Base-by-base conservation (phyloP, 2,113 vertebrate species). In the Hemiscyllium ocellatum region DNA sequence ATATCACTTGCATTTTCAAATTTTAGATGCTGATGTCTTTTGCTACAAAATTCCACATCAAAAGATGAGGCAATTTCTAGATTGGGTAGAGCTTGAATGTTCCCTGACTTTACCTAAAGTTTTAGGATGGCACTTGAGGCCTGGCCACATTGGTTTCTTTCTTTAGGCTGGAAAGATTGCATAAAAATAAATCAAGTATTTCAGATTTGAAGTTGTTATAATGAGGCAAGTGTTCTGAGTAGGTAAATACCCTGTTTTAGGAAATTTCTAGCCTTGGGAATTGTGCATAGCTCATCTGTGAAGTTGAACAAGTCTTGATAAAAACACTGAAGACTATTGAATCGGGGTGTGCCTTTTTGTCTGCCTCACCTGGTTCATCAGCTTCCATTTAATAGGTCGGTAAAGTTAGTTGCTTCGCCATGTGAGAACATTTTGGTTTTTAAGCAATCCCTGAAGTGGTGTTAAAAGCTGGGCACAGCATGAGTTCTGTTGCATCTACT, bases 331-430 rank as follows among this genome's bases (percentile, higher is more conserved):
- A 19, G 26, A 15, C n/a, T 72, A 70, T 94, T 70, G 66, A 69
- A 94, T 94, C 37, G 50, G 93, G 93, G 93, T 72, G 93, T 94
- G 68, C 72, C 93, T 94, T 94, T 94, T 94, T 22, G 66, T 47
- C 68, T 94, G 91, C 66, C 20, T 94, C 42, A 26, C 7, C 12
- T 69, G 20, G 17, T 47, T 42, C 12, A 37, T 50, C 93, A 22
- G 10, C 37, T 29, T 10, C 24, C 50, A 42, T 22, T 70, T 8
- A 47, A 29, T 70, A 94, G 93, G 61, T 37, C 65, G 22, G 37
- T 68, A 66, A 94, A 12, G 33, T 94, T 22, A 19, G 3, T 94
- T 94, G 29, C 15, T 91, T 94, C 91, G 19, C 24, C 91, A 68
- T 47, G 68, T 65, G 1, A 20, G 5, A 15, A 65, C 61, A 17